Base-by-base conservation (phyloP, 2,888 invertebrate genomes). In the Carcina quercana region DNA sequence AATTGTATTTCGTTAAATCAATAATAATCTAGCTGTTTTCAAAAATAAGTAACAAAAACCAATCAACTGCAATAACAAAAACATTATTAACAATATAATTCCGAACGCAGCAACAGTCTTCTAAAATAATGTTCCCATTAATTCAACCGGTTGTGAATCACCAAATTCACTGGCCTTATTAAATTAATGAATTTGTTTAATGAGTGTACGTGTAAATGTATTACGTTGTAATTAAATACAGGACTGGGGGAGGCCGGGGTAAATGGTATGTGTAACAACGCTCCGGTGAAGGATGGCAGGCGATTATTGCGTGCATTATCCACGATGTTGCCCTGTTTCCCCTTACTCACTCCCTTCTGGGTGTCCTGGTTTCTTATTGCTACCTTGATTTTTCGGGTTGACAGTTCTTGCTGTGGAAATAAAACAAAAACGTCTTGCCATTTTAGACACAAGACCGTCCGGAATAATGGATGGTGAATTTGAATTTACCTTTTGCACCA, bases 281-380 rank as follows among this genome's bases (percentile, higher is more conserved):
- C 45, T 49, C 52, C 58, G 46, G 65, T 71, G 73, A 76, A 59
- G 55, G 65, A 78, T 75, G 70, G 57, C 51, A n/a, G 54, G 64
- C 57, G 72, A 76, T 75, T 73, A 80, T 75, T 72, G 61, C 73
- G 63, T 63, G 63, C 70, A 73, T 78, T 75, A 71, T 63, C 66
- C 64, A 42, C 57, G 62, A 50, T 49, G 52, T 46, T 47, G 47
- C 48, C 43, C 35, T 42, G 37, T 43, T 45, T 52, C 51, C 52
- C 50, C 48, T 41, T n/a, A n/a, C n/a, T 47, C 41, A 45, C 52
- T 50, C 59, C 52, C 56, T 45, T 34, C 40, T 28, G n/a, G 40
- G 41, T 39, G 42, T 43, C n/a, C 42, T 44, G 43, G 28, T 24
- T 10, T 10, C 10, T 20, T 36, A 44, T 42, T 45, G 43, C 52